Evolutionary conservation across 1,140 invertebrate species (phyloP).

Genomic region (Agrypnia vestita): DNA sequence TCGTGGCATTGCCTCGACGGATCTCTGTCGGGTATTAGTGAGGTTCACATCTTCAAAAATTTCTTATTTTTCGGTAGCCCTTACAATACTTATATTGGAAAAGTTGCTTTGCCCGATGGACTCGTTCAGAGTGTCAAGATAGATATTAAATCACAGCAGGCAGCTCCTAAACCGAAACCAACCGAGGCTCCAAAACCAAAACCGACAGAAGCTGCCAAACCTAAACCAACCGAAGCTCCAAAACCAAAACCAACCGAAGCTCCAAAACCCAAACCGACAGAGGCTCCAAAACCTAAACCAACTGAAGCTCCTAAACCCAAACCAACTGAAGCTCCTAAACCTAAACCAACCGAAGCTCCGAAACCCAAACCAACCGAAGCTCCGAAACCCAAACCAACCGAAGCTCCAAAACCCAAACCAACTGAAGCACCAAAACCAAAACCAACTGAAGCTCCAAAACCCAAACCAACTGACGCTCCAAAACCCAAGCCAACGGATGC

Average conservation of each 20-base stretch:
- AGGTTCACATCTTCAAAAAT: conserved; percentile 76
- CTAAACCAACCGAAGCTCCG: conserved; percentile 59
- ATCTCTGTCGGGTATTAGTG: conserved; percentile 71
- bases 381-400: conserved; percentile 58
- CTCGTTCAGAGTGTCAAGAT: conserved; percentile 75
- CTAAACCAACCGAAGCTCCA: conserved; percentile 58
- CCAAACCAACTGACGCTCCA: conserved; percentile 55
- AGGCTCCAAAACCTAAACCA: conserved; percentile 56
- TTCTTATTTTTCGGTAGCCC: conserved; percentile 78
- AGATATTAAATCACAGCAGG: conserved; percentile 59
- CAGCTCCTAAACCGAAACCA: conserved; percentile 40
- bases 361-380: conserved; percentile 59
- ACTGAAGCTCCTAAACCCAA: conserved; percentile 60
- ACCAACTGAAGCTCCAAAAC: conserved; percentile 56
- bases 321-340: conserved; percentile 58
- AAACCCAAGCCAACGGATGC: conserved; percentile 50
- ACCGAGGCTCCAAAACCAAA: conserved; percentile 56
- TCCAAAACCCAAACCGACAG: conserved; percentile 59
- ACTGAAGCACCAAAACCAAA: conserved; percentile 57
- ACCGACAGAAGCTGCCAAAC: conserved; percentile 58
- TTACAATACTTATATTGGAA: conserved; percentile 78
- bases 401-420: conserved; percentile 60
- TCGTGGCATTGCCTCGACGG: conserved; percentile 74
- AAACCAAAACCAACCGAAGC: conserved; percentile 58
- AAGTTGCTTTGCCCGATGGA: conserved; percentile 72